Base-by-base conservation (phyloP, 2,797 vertebrate species). In the Peromyscus melanophrys region DNA sequence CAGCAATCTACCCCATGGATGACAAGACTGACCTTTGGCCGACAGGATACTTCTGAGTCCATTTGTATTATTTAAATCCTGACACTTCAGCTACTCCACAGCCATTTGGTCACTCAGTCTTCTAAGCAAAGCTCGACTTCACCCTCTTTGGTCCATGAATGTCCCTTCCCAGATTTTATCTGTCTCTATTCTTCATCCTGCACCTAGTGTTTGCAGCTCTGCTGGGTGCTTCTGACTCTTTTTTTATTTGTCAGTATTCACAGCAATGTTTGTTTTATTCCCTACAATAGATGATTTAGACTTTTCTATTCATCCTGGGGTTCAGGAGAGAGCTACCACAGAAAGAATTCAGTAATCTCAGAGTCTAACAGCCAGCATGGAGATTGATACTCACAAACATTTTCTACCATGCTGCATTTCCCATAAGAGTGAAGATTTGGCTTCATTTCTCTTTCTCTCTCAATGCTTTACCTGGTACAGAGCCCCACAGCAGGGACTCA, bases 271-370 rank as follows among this genome's bases (percentile, higher is more conserved):
- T 65, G 12, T 83, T 82, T 71, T 67, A 49, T 46, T 17, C 43
- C 84, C 34, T 21, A 37, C 86, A 77, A 29, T 80, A 63, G 46
- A 55, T 73, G 65, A n/a, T 23, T 93, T 81, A 52, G 2, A 25
- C 40, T 57, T 89, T 34, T 21, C 5, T n/a, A 55, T 37, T 49
- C 29, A 55, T 16, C 4, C 69, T 27, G 31, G 69, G 43, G 37
- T 89, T 21, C 13, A 29, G 61, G 46, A 8, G 19, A 83, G 73
- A 86, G 61, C 27, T 65, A 75, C 31, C 59, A 0, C 0, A 27
- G 83, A 67, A 81, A 94, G 86, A 91, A 89, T 87, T 49, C 65
- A 83, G 59, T 76, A 83, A 78, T 49, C 78, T 76, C 83, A 40
- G 92, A 55, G 55, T 77, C 77, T 61, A 85, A 83, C 85, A 83